Percentiles rank a stretch among this genome's conserved stretches.
phyloP scores from a whole-genome alignment of 1,140 invertebrate species.

The Druon quercuslanigerum region DNA sequence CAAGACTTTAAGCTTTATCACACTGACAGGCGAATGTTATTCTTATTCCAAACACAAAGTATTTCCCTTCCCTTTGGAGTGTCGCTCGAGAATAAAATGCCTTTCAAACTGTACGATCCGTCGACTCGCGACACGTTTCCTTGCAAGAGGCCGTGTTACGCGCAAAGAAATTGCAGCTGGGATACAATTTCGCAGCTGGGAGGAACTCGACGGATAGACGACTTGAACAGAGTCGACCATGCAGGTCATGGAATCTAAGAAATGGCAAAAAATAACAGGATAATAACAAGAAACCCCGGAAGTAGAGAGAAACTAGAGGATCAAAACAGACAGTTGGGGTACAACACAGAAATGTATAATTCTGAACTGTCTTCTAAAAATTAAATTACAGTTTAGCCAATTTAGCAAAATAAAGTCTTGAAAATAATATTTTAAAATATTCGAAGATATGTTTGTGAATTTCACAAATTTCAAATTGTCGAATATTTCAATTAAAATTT shows the following conservation, averaged over 20 bases:
- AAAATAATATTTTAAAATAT: no score
- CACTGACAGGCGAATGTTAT: slow-evolving; percentile 26
- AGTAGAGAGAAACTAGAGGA: not conserved
- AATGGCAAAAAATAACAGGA: not conserved
- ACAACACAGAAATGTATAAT: no score
- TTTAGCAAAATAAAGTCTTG: no score
- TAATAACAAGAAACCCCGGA: not conserved
- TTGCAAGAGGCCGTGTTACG: not conserved
- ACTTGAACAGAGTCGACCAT: slow-evolving; percentile 14
- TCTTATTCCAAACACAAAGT: slow-evolving; percentile 26
- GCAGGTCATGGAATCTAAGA: not conserved
- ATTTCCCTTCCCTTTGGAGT: slow-evolving; percentile 13
- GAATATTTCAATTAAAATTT: no score
- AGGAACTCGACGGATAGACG: slow-evolving; percentile 25
- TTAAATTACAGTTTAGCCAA: no score
- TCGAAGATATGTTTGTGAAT: no score
- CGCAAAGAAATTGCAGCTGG: slow-evolving; percentile 18
- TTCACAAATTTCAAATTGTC: no score
- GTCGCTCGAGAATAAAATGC: slow-evolving; percentile 29
- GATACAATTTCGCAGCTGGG: slow-evolving; percentile 27
- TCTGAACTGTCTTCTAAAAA: no score
- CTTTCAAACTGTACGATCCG: slow-evolving; percentile 30
- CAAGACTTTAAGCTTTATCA: slow-evolving; percentile 9
- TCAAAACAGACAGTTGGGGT: not conserved
- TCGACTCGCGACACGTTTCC: slow-evolving; percentile 16